Conservation (phyloP, 2,888 invertebrate species). For the Eilema caniola region DNA sequence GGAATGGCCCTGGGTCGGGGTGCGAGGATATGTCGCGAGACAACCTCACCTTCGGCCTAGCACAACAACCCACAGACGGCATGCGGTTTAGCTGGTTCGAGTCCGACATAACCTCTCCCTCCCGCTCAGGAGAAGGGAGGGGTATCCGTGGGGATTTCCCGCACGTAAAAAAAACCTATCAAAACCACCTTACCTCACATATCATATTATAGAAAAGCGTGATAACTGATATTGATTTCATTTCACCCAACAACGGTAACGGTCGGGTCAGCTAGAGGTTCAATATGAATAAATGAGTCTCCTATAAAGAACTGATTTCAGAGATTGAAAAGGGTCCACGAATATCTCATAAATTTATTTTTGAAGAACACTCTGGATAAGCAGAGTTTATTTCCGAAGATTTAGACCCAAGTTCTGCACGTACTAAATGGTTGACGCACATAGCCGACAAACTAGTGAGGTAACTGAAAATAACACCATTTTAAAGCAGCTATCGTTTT, state of each 20-base stretch:
- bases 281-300: constrained; percentile 73
- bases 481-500: neutral
- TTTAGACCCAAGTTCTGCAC: constrained; percentile 70
- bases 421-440: constrained; percentile 52
- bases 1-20: too few relatives aligned
- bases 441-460: constrained; percentile 21
- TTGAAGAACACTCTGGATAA: constrained; percentile 75
- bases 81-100: too few relatives aligned
- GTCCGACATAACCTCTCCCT: too few relatives aligned
- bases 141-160: too few relatives aligned
- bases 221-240: constrained; percentile 43
- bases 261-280: constrained; percentile 52
- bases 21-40: too few relatives aligned
- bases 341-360: constrained; percentile 78
- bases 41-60: too few relatives aligned
- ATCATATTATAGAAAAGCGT: constrained; percentile 29
- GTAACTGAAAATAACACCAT: neutral
- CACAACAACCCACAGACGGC: too few relatives aligned
- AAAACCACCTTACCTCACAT: neutral
- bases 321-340: constrained; percentile 74
- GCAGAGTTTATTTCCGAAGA: constrained; percentile 80
- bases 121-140: too few relatives aligned
- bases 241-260: constrained; percentile 35
- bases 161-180: too few relatives aligned
- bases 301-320: constrained; percentile 65